Conservation (phyloP, 2,113 vertebrate genomes). For the Siniperca chuatsi region DNA sequence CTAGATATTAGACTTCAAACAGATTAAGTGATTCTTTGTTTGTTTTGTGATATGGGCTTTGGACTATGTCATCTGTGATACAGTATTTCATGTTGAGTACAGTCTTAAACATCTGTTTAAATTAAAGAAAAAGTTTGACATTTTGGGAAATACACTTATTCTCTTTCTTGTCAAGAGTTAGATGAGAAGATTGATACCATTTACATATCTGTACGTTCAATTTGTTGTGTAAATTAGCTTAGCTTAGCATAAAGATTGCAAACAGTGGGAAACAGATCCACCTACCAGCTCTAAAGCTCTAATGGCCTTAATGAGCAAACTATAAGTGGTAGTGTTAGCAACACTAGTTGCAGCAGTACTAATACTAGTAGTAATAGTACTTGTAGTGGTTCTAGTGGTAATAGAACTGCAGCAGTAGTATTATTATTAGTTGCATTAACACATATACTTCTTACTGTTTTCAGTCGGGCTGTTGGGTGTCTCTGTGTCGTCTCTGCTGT, state of each 20-base stretch:
- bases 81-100: not conserved
- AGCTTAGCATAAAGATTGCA: not conserved
- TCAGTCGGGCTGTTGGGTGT: constrained; percentile 85
- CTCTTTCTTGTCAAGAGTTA: not conserved
- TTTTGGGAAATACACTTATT: not conserved
- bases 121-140: not conserved
- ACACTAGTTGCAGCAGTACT: not conserved
- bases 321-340: too few species aligned
- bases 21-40: not conserved
- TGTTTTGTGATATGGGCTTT: too few species aligned
- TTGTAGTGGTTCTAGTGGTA: not conserved
- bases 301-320: not conserved
- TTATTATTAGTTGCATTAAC: not conserved
- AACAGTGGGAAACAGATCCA: not conserved
- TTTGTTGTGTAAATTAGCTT: not conserved
- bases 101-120: not conserved
- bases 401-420: not conserved
- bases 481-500: constrained; percentile 87
- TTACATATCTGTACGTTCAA: too few species aligned
- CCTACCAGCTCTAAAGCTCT: not conserved
- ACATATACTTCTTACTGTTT: constrained; percentile 70
- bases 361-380: not conserved
- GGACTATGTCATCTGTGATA: not conserved
- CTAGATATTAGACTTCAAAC: too few species aligned
- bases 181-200: not conserved